Conservation (phyloP, 1,140 invertebrate genomes). For the Zaprionus davidi region DNA sequence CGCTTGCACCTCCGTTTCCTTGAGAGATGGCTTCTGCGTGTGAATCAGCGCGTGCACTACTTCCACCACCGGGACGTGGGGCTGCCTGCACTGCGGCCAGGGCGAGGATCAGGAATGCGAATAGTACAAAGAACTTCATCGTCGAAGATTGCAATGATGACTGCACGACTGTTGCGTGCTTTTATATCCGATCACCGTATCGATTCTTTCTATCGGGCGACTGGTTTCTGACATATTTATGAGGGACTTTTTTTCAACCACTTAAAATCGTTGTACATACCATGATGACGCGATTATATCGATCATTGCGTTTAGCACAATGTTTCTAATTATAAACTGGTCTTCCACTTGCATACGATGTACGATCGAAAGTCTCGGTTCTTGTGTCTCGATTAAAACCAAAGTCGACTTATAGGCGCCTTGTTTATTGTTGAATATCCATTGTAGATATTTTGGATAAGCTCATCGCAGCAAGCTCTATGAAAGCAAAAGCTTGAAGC, state of each 20-base stretch:
- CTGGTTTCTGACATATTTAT: constrained; percentile 7
- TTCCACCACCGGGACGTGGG: constrained; percentile 17
- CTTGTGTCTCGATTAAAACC: background rate
- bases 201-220: background rate
- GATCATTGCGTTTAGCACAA: constrained; percentile 52
- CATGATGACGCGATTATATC: background rate
- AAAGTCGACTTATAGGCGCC: background rate
- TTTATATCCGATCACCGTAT: constrained; percentile 41
- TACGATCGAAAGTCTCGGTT: background rate
- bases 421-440: background rate
- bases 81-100: constrained; percentile 31
- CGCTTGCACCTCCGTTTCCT: background rate
- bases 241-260: background rate
- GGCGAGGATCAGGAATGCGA: constrained; percentile 17
- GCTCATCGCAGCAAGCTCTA: background rate
- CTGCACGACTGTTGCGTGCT: constrained; percentile 21
- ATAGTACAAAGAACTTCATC: constrained; percentile 42
- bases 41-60: background rate
- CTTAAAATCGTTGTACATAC: background rate
- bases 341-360: background rate
- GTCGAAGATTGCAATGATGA: constrained; percentile 34
- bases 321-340: constrained; percentile 13
- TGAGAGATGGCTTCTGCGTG: background rate
- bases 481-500: background rate
- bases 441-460: background rate